Base-by-base conservation (phyloP, 2,888 invertebrate species). In the Drosophila multiciliata region DNA sequence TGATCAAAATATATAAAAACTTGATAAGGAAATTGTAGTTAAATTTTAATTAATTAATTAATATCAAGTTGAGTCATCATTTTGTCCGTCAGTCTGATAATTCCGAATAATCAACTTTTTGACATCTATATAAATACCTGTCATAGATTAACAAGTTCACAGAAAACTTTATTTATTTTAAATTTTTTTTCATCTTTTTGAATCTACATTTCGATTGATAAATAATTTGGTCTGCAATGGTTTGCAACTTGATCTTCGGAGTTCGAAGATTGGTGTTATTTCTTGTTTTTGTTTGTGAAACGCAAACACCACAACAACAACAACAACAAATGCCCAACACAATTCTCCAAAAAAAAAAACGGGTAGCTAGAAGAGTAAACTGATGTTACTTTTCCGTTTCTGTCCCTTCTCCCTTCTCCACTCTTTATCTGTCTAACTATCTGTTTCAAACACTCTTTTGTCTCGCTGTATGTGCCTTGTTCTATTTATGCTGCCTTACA, bases 281-380 rank as follows among this genome's bases (percentile, higher is more conserved):
- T 66, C 40, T 29, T 35, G 50, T 32, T 42, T 67, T 74, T 29
- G 29, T 52, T 50, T 58, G 42, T 40, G 38, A 38, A 67, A 45
- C 52, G 48, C 38, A 50, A 73, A 62, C 52, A 57, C 42, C 42
- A 32, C 29, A 20, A 42, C 20, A 55, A 75, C 64, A 36, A 65
- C 61, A 57, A 67, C 68, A 57, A 79, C 58, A 42, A 61, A 49
- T 52, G 59, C 50, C 26, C n/a, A 72, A 75, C 64, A 66, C 61
- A 66, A 57, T 35, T 36, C 63, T 61, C 15, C 61, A 54, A 52
- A 60, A 52, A 52, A 62, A 35, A 36, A 45, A 45, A 4, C 70
- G 74, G 62, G 67, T 74, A 71, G 83, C 83, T 80, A 70, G 67
- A 66, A 67, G 73, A 73, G 85, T 87, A 73, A 80, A 72, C 68